phyloP scores from a whole-genome alignment of 2,888 invertebrate species.

The Parnassius mnemosyne region DNA sequence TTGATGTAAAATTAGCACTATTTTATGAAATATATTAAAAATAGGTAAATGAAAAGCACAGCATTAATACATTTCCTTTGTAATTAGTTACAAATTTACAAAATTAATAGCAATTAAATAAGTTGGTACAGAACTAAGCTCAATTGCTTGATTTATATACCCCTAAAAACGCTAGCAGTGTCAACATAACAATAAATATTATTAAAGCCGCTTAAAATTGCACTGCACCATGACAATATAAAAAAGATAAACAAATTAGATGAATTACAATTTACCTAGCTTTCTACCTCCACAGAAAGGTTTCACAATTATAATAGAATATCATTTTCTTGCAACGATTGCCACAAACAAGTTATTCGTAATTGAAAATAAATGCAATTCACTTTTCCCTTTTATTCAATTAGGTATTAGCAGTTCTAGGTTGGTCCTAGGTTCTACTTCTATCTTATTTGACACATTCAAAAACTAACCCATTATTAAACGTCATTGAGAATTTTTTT shows the following conservation, averaged over 20 bases:
- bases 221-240: not conserved
- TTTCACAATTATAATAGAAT: constrained; percentile 4
- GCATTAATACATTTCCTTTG: not conserved
- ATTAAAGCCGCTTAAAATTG: constrained; percentile 4
- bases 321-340: constrained; percentile 14
- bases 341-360: not conserved
- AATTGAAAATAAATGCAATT: not conserved
- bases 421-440: no score
- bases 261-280: constrained; percentile 10
- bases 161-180: constrained; percentile 9
- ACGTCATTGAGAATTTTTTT: no score
- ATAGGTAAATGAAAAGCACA: not conserved
- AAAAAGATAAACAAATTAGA: constrained; percentile 13
- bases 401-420: no score
- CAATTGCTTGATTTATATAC: not conserved
- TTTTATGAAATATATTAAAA: no score
- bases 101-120: not conserved
- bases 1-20: no score
- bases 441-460: no score
- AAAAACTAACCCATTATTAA: no score
- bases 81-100: not conserved
- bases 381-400: constrained; percentile 7
- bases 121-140: no score
- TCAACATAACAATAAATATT: constrained; percentile 8
- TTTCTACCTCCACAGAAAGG: constrained; percentile 4